Evolutionary conservation across 1,140 invertebrate genomes (phyloP).

Genomic region (Aphis craccivora): DNA sequence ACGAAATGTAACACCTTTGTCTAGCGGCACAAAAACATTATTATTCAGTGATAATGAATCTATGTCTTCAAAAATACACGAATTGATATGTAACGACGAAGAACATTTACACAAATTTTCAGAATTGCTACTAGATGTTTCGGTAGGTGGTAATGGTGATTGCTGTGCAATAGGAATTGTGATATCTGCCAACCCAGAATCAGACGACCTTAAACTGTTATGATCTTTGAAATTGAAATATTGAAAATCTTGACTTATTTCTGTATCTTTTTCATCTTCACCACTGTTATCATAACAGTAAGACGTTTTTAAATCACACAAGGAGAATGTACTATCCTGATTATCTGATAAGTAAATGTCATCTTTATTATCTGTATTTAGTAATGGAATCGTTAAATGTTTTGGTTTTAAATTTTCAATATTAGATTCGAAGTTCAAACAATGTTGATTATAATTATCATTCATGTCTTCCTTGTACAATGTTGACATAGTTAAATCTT

Average conservation of each 20-base stretch:
- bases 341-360: conserved; percentile 19
- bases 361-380: conserved; percentile 13
- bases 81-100: conserved; percentile 69
- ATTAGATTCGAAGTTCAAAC: background rate
- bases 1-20: conserved; percentile 68
- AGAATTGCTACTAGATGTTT: conserved; percentile 65
- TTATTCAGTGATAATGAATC: conserved; percentile 74
- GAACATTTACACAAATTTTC: conserved; percentile 76
- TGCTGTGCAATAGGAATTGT: conserved; percentile 69
- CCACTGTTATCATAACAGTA: background rate
- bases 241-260: conserved; percentile 48
- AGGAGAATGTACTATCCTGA: conserved; percentile 32
- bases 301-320: conserved; percentile 33
- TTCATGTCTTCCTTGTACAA: conserved; percentile 28
- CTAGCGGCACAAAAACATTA: conserved; percentile 72
- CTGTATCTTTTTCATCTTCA: conserved; percentile 26
- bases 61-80: conserved; percentile 72
- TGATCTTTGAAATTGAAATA: conserved; percentile 19
- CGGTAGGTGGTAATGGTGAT: conserved; percentile 60
- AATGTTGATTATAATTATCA: background rate
- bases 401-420: conserved; percentile 8
- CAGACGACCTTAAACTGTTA: conserved; percentile 72
- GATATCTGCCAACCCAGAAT: conserved; percentile 84
- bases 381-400: conserved; percentile 34
- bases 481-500: conserved; percentile 37